Percentiles rank a stretch among this genome's conserved stretches.
Conservation (phyloP, 1,140 invertebrate species). For the Heliconius hewitsoni region DNA sequence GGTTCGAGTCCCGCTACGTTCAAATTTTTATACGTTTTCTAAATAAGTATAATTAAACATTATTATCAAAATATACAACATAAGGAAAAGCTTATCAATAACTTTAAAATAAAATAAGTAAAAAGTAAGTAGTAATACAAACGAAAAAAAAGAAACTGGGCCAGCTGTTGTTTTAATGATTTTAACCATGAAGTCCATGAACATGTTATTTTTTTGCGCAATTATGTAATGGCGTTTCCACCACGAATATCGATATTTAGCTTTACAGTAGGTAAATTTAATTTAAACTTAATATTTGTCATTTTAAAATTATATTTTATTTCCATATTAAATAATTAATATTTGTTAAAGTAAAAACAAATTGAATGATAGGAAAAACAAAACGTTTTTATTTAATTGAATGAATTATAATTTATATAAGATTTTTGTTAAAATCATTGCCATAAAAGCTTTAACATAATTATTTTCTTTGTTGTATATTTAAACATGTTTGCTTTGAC, state of each 20-base stretch:
- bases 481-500: too few relatives aligned
- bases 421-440: too few relatives aligned
- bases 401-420: too few relatives aligned
- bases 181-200: slow-evolving; percentile 34
- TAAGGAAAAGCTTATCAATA: background rate
- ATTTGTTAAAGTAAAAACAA: too few relatives aligned
- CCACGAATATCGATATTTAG: slow-evolving; percentile 15
- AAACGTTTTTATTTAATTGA: too few relatives aligned
- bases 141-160: slow-evolving; percentile 6
- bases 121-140: background rate
- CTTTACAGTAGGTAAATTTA: background rate
- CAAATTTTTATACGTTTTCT: too few relatives aligned
- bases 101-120: background rate
- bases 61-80: background rate
- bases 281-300: background rate
- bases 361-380: too few relatives aligned
- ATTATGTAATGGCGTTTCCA: slow-evolving; percentile 29
- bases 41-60: background rate
- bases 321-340: too few relatives aligned
- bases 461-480: too few relatives aligned
- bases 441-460: too few relatives aligned
- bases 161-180: slow-evolving; percentile 28
- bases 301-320: background rate
- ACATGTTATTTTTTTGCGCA: slow-evolving; percentile 26
- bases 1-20: too few relatives aligned